phyloP scores from a whole-genome alignment of 2,888 invertebrate genomes.

The Mesopsocus fuscifrons region DNA sequence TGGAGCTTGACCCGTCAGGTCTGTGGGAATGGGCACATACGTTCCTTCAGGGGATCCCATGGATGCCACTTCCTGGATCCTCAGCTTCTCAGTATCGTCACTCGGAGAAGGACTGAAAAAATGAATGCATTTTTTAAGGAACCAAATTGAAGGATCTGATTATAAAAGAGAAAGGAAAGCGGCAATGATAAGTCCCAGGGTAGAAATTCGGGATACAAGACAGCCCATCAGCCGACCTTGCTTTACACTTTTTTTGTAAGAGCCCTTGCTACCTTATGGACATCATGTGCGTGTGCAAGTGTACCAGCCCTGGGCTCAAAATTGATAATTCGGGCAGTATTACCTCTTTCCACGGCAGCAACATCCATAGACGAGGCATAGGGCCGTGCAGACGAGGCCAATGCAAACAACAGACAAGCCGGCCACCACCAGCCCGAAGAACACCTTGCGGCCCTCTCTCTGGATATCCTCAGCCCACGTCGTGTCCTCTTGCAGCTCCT shows the following conservation, averaged over 20 bases:
- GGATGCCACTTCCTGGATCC: neutral
- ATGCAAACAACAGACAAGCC: conserved; percentile 10
- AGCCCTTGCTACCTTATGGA: too few relatives aligned
- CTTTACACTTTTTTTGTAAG: too few relatives aligned
- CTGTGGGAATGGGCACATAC: neutral
- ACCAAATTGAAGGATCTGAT: too few relatives aligned
- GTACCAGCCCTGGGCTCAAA: too few relatives aligned
- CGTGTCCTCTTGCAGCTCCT: conserved; percentile 3
- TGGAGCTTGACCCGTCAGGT: too few relatives aligned
- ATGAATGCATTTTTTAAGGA: too few relatives aligned
- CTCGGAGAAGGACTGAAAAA: neutral
- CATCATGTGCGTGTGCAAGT: too few relatives aligned
- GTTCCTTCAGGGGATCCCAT: neutral
- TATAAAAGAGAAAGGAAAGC: too few relatives aligned
- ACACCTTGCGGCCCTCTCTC: conserved; percentile 9
- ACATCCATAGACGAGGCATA: conserved; percentile 12
- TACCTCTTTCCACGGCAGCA: conserved; percentile 3
- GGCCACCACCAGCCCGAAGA: conserved; percentile 9
- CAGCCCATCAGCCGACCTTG: too few relatives aligned
- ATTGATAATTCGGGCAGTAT: too few relatives aligned
- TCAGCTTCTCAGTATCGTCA: neutral
- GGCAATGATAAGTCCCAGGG: too few relatives aligned
- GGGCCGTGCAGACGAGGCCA: neutral
- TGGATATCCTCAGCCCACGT: conserved; percentile 7
- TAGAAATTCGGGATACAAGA: too few relatives aligned